Base-by-base conservation (phyloP, 2,113 vertebrate species). In the Myodes glareolus region DNA sequence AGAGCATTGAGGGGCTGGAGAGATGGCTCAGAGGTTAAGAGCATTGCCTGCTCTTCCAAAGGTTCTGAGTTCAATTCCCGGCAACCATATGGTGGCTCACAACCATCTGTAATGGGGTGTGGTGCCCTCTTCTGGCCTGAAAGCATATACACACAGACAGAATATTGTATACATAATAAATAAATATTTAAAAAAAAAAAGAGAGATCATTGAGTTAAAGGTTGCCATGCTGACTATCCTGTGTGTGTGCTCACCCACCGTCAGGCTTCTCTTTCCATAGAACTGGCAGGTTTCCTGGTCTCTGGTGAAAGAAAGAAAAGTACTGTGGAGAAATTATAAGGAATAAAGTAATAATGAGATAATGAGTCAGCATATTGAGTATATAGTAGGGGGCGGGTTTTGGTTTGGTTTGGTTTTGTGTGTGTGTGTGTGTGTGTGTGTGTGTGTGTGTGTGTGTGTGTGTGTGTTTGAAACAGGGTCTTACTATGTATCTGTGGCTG, bases 231-330 rank as follows among this genome's bases (percentile, higher is more conserved):
- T 75, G 89, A 42, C 52, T 82, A 0, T 50, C 11, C 3, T 42
- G 0, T 42, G 12, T 45, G 70, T 88, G 21, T 55, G 3, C 67
- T 29, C 29, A 85, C 45, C 16, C 29, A 25, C 91, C 91, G 70
- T 5, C 68, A 61, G 39, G 85, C 77, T 87, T 95, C 86, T 91
- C 65, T 86, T 84, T 70, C n/a, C 58, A 90, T 33, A 50, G 61
- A 75, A 11, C 63, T 72, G 72, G 78, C 88, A 90, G 61, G 6
- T 77, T 42, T 86, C 65, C 47, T 75, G 1, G 92, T 93, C 47
- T 77, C 78, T 85, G 50, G 61, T 70, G 16, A 19, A 85, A 47
- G 67, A 63, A 81, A 55, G 61, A 23, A 42, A 94, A 58, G 17
- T 47, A 8, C 16, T 61, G 17, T 82, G 55, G 70, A 82, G 70